Evolutionary conservation across 2,888 invertebrate genomes (phyloP), one percentile per base, ranked within the genome.

Genomic region (Diloba caeruleocephala): DNA sequence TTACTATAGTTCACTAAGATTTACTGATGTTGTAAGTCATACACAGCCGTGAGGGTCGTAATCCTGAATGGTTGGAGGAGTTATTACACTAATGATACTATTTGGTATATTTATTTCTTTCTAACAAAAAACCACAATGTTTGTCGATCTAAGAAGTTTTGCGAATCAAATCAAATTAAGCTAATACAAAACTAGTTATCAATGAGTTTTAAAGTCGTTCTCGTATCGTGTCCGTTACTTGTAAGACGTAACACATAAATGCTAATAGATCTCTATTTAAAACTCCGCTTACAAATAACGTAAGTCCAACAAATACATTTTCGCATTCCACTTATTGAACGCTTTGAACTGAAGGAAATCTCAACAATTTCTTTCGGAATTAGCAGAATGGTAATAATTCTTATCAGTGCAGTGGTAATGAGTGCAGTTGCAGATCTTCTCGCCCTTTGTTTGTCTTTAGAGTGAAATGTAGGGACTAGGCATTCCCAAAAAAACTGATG

Each of bases 181-280:
- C n/a, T n/a, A n/a, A n/a, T n/a, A 17, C 2, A 17, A 21, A 21
- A 1, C 2, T 9, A 10, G 0, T 21, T 23, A 3, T 2, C 15
- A 31, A 14, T 15, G 34, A 25, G 17, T 17, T 12, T 3, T 4
- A 14, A 39, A 56, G 9, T 60, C 68, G 58, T 54, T 15, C 19
- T 8, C 70, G 68, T 61, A 12, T 56, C 71, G 71, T 34, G 5
- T 8, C 50, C 68, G 62, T 41, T 8, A 0, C 15, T 8, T 34
- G 26, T 61, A 65, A 71, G 15, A 19, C 19, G 21, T 80, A 78
- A 82, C 83, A 81, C 73, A 74, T 75, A 81, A 82, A 88, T 86
- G 88, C 89, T 89, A 89, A 90, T 88, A 88, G 87, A 84, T 83
- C 80, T 78, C 85, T 83, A 85, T 87, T 87, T 83, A 79, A 74